Conservation (phyloP, 1,140 invertebrate genomes). For the Lordiphosa mommai region DNA sequence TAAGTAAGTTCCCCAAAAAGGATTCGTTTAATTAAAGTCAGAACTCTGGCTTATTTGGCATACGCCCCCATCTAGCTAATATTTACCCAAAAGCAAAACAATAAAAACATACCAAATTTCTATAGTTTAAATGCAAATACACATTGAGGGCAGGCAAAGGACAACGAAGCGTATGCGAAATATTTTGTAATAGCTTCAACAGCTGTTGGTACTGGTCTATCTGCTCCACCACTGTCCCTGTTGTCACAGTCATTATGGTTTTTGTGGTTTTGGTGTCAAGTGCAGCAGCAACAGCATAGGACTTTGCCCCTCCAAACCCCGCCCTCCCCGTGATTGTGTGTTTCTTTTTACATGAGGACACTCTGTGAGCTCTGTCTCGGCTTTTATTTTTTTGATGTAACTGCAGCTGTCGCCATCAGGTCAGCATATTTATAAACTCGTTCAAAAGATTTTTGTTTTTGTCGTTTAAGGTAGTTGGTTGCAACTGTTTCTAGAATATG, state of each 20-base stretch:
- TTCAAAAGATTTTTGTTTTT: too few relatives aligned
- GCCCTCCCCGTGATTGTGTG: slow-evolving; percentile 17
- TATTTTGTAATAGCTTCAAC: slow-evolving; percentile 1
- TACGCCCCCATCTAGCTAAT: too few relatives aligned
- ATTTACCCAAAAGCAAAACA: too few relatives aligned
- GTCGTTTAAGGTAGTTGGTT: background rate
- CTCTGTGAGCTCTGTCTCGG: slow-evolving; percentile 5
- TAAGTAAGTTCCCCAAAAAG: background rate
- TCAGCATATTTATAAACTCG: too few relatives aligned
- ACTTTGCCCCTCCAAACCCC: background rate
- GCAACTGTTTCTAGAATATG: background rate
- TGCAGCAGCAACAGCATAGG: slow-evolving; percentile 18
- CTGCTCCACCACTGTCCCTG: slow-evolving; percentile 18
- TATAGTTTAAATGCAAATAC: too few relatives aligned
- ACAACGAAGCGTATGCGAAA: too few relatives aligned
- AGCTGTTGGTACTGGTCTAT: slow-evolving; percentile 14
- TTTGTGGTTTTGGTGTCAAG: slow-evolving; percentile 47
- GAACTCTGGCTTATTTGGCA: too few relatives aligned
- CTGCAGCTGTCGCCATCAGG: too few relatives aligned
- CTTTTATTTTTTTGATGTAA: background rate
- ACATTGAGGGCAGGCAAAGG: too few relatives aligned
- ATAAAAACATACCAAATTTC: too few relatives aligned
- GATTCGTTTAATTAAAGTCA: too few relatives aligned
- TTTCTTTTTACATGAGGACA: slow-evolving; percentile 7
- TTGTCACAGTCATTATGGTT: slow-evolving; percentile 34